Base-by-base conservation (phyloP, 1,140 invertebrate genomes). In the Pectinophora gossypiella region DNA sequence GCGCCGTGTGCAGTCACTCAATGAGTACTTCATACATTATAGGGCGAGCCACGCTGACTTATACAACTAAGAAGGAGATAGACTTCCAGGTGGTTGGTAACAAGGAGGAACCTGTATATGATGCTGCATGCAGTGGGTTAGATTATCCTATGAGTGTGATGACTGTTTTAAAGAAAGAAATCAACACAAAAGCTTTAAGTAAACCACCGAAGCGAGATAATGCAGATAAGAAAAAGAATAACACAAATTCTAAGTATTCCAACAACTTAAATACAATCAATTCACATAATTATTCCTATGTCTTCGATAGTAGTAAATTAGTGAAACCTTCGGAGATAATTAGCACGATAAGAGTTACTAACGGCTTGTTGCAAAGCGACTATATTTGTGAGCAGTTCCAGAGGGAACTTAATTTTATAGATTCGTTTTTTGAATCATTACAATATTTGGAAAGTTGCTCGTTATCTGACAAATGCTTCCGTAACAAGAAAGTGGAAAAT, bases 361-460 rank as follows among this genome's bases (percentile, higher is more conserved):
- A 61, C 48, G 67, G 66, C 45, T 59, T 82, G 44, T 67, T 81
- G 50, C 70, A 70, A 48, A 76, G 56, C 38, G 72, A 77, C 51
- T 78, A 68, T 45, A 74, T 83, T 10, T 72, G 68, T 55, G 77
- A 84, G 54, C 79, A 86, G 64, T 86, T 86, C 58, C 77, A 84
- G 59, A 65, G 73, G 21, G 83, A 86, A 54, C 69, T 86, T 10
- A 78, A 84, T 61, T 86, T 86, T 66, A 85, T 86, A 51, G 81
- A 85, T 64, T 85, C 83, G 4, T 86, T 86, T 64, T 83, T 86
- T 68, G 83, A 86, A 66, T 86, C 83, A 0, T 53, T 86, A 35
- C 81, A 86, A 50, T 86, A 83, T 70, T 72, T 86, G 54, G 83
- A 86, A 59, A 78, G 56, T 50, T 77, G 72, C 48, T 79, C 73